Conservation (phyloP, 2,113 vertebrate genomes). For the Isichthys henryi region DNA sequence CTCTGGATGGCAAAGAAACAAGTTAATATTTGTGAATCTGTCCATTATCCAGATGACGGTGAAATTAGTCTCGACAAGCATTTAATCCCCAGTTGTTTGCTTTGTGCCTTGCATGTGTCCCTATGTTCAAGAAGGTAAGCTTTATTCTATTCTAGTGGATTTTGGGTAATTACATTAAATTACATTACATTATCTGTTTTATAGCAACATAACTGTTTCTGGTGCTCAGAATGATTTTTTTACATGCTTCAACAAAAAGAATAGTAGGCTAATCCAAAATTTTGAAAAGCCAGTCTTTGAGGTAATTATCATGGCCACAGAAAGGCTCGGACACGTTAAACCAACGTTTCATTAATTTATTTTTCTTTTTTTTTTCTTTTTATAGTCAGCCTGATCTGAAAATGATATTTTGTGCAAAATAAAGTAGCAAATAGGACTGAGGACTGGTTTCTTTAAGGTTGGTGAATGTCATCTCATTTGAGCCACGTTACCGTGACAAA, state of each 20-base stretch:
- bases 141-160: neutral
- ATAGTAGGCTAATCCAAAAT: neutral
- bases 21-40: neutral
- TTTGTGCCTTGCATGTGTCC: neutral
- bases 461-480: neutral
- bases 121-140: neutral
- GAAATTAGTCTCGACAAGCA: neutral
- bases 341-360: neutral
- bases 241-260: neutral
- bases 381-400: constrained; percentile 30
- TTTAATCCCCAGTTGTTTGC: neutral
- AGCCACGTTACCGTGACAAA: constrained; percentile 16
- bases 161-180: constrained; percentile 3
- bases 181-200: neutral
- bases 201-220: neutral
- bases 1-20: neutral
- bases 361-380: neutral
- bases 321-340: constrained; percentile 29
- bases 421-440: constrained; percentile 17
- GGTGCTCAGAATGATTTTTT: neutral
- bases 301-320: neutral
- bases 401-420: constrained; percentile 27
- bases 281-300: neutral
- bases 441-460: neutral
- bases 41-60: neutral